A percentile compares a stretch with the other conserved stretches of the same genome.
These are phyloP conservation scores for Rhamphomyia laevipes DNA, from an alignment of 2,888 invertebrate genomes.

Conservation along the genomic window DNA sequence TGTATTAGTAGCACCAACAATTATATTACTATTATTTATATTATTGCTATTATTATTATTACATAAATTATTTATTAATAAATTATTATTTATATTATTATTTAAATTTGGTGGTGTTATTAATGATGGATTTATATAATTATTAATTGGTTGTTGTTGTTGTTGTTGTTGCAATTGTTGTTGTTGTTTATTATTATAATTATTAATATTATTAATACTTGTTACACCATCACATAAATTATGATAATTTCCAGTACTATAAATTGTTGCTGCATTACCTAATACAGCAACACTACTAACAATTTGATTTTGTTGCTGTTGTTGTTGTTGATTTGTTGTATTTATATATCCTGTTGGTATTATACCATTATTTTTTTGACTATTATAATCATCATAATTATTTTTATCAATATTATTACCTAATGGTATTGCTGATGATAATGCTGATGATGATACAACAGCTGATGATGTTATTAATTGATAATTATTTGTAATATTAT, in stretches of 20 bases:
- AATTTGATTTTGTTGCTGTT: slow-evolving; percentile 8
- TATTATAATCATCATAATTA: no score
- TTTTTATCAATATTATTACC: not conserved
- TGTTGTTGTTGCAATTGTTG: slow-evolving; percentile 9
- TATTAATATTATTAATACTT: slow-evolving; percentile 13
- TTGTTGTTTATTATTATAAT: slow-evolving; percentile 8
- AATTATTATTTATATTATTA: slow-evolving; percentile 13
- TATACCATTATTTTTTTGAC: no score
- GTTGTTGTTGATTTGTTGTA: slow-evolving; percentile 21
- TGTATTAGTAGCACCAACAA: slow-evolving; percentile 14
- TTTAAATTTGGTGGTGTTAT: slow-evolving; percentile 8
- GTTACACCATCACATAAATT: not conserved
- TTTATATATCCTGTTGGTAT: not conserved
- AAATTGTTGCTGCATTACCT: slow-evolving; percentile 8
- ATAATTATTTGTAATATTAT: not conserved
- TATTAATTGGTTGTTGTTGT: slow-evolving; percentile 7
- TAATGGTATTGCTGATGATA: slow-evolving; percentile 12
- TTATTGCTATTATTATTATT: slow-evolving; percentile 22
- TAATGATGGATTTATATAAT: no score
- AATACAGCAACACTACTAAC: not conserved
- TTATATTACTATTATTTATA: slow-evolving; percentile 16
- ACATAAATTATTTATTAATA: slow-evolving; percentile 19
- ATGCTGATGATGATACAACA: slow-evolving; percentile 16
- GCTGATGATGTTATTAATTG: slow-evolving; percentile 18
- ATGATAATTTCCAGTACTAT: not conserved